Evolutionary conservation across 1,140 invertebrate genomes (phyloP).

Genomic region (Episyrphus balteatus): DNA sequence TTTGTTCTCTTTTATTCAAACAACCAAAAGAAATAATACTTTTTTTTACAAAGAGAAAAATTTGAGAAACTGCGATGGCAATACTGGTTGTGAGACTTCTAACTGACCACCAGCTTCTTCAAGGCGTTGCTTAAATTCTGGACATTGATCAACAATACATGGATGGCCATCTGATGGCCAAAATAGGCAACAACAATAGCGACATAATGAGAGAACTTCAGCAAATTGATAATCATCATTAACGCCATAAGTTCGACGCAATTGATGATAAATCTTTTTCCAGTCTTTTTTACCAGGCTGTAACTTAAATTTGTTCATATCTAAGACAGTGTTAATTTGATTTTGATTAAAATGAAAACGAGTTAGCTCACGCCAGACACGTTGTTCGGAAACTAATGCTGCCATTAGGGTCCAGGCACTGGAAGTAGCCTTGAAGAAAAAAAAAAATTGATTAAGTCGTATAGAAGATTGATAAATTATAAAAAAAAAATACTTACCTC

Average conservation of each 20-base stretch:
- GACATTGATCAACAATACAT: slow-evolving; percentile 74
- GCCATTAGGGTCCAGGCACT: slow-evolving; percentile 60
- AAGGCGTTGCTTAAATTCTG: slow-evolving; percentile 63
- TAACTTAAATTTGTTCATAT: slow-evolving; percentile 39
- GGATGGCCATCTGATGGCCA: slow-evolving; percentile 90
- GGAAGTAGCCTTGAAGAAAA: slow-evolving; percentile 37
- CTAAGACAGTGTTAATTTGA: slow-evolving; percentile 64
- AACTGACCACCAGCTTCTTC: slow-evolving; percentile 66
- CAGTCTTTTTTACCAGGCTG: slow-evolving; percentile 47
- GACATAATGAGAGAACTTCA: slow-evolving; percentile 87
- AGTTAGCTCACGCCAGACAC: slow-evolving; percentile 85
- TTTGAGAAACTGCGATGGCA: slow-evolving; percentile 78
- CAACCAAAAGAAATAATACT: background rate
- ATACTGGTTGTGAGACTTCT: slow-evolving; percentile 71
- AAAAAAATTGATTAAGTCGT: slow-evolving; percentile 1
- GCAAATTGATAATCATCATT: slow-evolving; percentile 81
- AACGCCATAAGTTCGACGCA: slow-evolving; percentile 74
- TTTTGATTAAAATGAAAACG: slow-evolving; percentile 83
- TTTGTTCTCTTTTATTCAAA: background rate
- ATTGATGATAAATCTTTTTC: slow-evolving; percentile 59
- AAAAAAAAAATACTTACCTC: slow-evolving; percentile 33
- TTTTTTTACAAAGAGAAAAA: slow-evolving; percentile 71
- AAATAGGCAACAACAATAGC: slow-evolving; percentile 91
- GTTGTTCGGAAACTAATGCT: slow-evolving; percentile 71
- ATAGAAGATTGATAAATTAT: background rate